A percentile compares a stretch with the other conserved stretches of the same genome.
Evolutionary conservation across 2,888 invertebrate species (phyloP).

Genomic region (Electrophaes corylata): DNA sequence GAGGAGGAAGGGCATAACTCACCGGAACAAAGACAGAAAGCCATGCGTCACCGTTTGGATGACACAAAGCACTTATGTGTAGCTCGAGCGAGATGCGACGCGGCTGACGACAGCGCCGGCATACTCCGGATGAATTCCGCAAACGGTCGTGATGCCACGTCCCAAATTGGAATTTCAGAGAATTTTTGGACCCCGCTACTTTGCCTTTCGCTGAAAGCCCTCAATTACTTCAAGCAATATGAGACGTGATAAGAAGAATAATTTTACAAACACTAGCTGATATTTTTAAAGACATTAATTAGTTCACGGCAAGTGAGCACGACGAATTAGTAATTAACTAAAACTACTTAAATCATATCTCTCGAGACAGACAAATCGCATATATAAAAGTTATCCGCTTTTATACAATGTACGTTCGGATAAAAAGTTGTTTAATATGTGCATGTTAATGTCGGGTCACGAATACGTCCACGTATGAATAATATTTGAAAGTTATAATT

Average conservation of each 20-base stretch:
- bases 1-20: slow-evolving; percentile 62
- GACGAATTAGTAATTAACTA: slow-evolving; percentile 51
- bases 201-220: slow-evolving; percentile 25
- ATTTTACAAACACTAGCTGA: slow-evolving; percentile 27
- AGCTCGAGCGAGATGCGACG: slow-evolving; percentile 31
- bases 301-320: slow-evolving; percentile 47
- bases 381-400: slow-evolving; percentile 16
- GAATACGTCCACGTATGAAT: slow-evolving; percentile 14
- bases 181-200: slow-evolving; percentile 40
- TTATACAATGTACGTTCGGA: slow-evolving; percentile 20
- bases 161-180: slow-evolving; percentile 48
- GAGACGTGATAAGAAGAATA: slow-evolving; percentile 35
- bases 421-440: slow-evolving; percentile 24
- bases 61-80: slow-evolving; percentile 48
- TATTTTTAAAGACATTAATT: slow-evolving; percentile 29
- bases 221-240: slow-evolving; percentile 27
- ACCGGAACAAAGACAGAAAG: slow-evolving; percentile 65
- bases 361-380: slow-evolving; percentile 31
- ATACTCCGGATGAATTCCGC: slow-evolving; percentile 40
- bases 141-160: slow-evolving; percentile 46
- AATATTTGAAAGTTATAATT: slow-evolving; percentile 23
- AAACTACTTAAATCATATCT: slow-evolving; percentile 33
- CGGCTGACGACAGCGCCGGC: slow-evolving; percentile 18
- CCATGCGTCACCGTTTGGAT: slow-evolving; percentile 52
- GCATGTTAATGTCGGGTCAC: slow-evolving; percentile 21